Percentiles rank a stretch among this genome's conserved stretches.
Evolutionary conservation across 2,113 vertebrate genomes (phyloP).

Genomic region (Taxidea taxus): DNA sequence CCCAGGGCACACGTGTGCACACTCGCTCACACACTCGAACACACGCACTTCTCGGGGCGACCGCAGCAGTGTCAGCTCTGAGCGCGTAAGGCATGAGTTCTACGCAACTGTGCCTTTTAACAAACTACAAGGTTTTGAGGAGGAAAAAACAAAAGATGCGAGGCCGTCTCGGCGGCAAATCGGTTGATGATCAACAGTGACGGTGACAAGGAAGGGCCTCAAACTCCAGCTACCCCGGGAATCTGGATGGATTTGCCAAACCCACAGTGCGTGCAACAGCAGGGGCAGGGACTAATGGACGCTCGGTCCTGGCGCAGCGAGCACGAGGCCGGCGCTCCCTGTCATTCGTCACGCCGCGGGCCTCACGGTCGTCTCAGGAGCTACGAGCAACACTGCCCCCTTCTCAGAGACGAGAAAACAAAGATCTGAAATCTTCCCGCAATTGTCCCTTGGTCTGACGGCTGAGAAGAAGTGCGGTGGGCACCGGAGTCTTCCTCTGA

Average conservation of each 20-base stretch:
- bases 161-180: rapidly evolving
- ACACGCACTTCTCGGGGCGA: rapidly evolving
- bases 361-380: background rate
- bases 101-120: background rate
- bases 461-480: rapidly evolving
- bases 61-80: rapidly evolving
- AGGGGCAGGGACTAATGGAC: rapidly evolving
- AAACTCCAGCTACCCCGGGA: rapidly evolving
- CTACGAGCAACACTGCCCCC: rapidly evolving
- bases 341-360: rapidly evolving
- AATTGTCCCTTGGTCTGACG: rapidly evolving
- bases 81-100: rapidly evolving
- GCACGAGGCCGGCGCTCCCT: rapidly evolving
- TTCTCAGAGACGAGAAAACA: background rate
- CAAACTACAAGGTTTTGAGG: background rate
- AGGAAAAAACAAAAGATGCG: background rate
- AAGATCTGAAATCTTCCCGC: background rate
- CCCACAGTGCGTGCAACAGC: rapidly evolving
- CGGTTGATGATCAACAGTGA: rapidly evolving
- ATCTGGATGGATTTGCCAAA: background rate
- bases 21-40: background rate
- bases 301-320: rapidly evolving
- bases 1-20: rapidly evolving
- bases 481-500: rapidly evolving
- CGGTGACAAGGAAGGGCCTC: background rate